These are phyloP conservation scores for Actinopyga echinites DNA, from an alignment of 53 echinoderm and acorn worm species.

Conservation along the genomic window DNA sequence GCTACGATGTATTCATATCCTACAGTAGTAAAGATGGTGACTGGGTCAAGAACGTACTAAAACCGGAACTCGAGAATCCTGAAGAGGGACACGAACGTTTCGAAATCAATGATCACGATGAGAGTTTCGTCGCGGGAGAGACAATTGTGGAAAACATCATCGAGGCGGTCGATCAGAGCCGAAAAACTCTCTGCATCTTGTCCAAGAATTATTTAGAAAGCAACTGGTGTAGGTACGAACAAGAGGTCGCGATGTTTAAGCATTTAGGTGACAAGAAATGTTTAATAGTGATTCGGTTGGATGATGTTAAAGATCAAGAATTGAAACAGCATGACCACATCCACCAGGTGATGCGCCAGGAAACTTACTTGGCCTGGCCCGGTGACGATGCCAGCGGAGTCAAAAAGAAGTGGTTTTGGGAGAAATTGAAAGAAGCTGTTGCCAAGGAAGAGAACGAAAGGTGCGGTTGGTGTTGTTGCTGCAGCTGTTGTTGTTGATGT, in stretches of 20 bases:
- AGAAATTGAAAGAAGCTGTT: conserved; percentile 20
- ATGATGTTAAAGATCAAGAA: conserved; percentile 67
- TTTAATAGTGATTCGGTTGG: conserved; percentile 76
- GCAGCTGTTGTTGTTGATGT: background rate
- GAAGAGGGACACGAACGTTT: conserved; percentile 38
- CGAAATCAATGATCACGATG: conserved; percentile 65
- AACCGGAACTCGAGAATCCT: conserved; percentile 48
- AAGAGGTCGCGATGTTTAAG: conserved; percentile 78
- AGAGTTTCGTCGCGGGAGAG: conserved; percentile 70
- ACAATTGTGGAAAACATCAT: conserved; percentile 77
- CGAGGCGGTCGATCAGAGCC: conserved; percentile 67
- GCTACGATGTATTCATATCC: conserved; percentile 82
- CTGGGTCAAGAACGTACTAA: conserved; percentile 61
- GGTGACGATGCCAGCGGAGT: conserved; percentile 13
- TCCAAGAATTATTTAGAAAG: conserved; percentile 74
- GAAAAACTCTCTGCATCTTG: conserved; percentile 79
- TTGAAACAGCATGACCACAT: conserved; percentile 74
- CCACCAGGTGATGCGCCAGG: conserved; percentile 70
- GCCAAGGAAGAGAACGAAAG: background rate
- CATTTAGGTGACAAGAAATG: conserved; percentile 66
- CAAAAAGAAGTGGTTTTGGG: conserved; percentile 28
- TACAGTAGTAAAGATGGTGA: conserved; percentile 70
- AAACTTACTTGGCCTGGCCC: conserved; percentile 88
- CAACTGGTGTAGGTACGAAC: conserved; percentile 81
- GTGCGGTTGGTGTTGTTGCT: conserved; percentile 17